A percentile compares a stretch with the other conserved stretches of the same genome.
phyloP scores from a whole-genome alignment of 2,113 vertebrate species.

The Hirundichthys speculiger region DNA sequence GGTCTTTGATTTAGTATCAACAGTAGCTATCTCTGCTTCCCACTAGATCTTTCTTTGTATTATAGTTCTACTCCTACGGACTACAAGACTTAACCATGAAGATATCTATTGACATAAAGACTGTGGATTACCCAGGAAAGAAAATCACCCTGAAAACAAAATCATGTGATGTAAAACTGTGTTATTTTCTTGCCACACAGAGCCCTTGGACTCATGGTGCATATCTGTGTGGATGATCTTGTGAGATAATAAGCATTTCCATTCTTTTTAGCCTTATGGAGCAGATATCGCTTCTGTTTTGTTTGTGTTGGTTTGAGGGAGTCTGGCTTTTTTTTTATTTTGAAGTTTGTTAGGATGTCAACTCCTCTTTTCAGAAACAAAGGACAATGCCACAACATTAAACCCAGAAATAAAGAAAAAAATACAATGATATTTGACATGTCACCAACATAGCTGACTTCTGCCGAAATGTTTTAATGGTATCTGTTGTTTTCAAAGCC shows the following conservation, averaged over 20 bases:
- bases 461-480: constrained; percentile 72
- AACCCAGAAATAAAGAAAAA: constrained; percentile 44
- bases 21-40: constrained; percentile 64
- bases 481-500: constrained; percentile 80
- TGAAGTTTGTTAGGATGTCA: constrained; percentile 55
- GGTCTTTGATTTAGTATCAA: constrained; percentile 54
- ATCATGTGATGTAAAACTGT: constrained; percentile 73
- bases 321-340: constrained; percentile 67
- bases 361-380: constrained; percentile 69
- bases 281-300: constrained; percentile 55
- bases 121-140: constrained; percentile 56
- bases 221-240: constrained; percentile 73
- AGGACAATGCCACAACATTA: constrained; percentile 41
- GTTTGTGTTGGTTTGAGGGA: constrained; percentile 50
- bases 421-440: constrained; percentile 56
- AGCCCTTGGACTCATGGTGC: constrained; percentile 66
- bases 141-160: constrained; percentile 52
- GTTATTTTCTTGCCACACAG: constrained; percentile 64
- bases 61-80: constrained; percentile 71
- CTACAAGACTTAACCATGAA: constrained; percentile 58
- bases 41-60: constrained; percentile 74
- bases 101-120: constrained; percentile 71
- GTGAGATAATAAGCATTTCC: constrained; percentile 69
- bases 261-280: constrained; percentile 74
- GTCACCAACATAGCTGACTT: constrained; percentile 64